Conservation (phyloP, 2,888 invertebrate species). For the Drosophila setosimentum region DNA sequence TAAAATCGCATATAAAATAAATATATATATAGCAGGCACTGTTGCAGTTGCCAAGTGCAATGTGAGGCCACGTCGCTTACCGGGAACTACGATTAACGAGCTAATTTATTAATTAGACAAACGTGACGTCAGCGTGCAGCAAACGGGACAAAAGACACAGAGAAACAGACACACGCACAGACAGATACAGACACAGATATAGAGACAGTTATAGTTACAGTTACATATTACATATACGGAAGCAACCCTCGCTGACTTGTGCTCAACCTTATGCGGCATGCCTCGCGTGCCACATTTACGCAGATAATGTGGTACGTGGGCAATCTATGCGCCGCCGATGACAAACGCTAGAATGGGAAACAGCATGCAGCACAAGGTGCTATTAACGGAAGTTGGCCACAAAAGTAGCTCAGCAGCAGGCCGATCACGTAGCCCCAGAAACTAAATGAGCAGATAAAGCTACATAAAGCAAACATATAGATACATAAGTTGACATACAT, state of each 20-base stretch:
- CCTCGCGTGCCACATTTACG: constrained; percentile 55
- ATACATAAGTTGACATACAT: background rate
- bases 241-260: constrained; percentile 14
- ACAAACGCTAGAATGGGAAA: constrained; percentile 10
- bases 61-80: constrained; percentile 3
- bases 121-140: constrained; percentile 63
- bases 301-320: constrained; percentile 48
- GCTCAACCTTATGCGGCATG: constrained; percentile 14
- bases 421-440: constrained; percentile 36
- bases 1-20: no score
- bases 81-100: constrained; percentile 57
- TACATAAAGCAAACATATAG: background rate
- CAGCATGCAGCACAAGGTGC: constrained; percentile 48
- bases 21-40: background rate
- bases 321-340: constrained; percentile 36
- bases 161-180: background rate
- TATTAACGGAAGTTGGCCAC: constrained; percentile 54
- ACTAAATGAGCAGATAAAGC: constrained; percentile 19
- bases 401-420: constrained; percentile 52
- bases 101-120: constrained; percentile 71
- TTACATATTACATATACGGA: background rate
- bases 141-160: constrained; percentile 26
- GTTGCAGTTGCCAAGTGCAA: constrained; percentile 23
- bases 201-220: background rate
- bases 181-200: background rate